Evolutionary conservation across 2,797 vertebrate genomes (phyloP).

Genomic region (Chiloscyllium punctatum): DNA sequence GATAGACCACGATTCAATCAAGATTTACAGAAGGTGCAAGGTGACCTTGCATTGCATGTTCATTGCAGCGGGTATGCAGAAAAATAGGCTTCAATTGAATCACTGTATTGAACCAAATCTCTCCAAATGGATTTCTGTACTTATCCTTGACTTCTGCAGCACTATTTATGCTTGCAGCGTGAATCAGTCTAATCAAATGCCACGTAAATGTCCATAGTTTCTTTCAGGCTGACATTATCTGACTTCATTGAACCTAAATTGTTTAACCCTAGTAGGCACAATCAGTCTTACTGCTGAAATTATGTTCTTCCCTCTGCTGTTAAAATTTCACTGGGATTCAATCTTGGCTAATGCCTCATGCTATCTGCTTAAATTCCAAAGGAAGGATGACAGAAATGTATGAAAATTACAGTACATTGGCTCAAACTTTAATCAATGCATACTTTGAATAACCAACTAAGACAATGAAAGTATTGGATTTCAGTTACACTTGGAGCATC

Average conservation of each 20-base stretch:
- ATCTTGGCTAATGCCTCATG: not conserved
- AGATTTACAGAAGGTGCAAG: not conserved
- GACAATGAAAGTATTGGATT: not conserved
- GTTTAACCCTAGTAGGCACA: not conserved
- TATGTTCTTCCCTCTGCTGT: not conserved
- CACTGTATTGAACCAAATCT: not conserved
- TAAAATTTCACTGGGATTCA: not conserved
- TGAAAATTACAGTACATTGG: not conserved
- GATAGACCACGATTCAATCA: not conserved
- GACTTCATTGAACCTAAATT: not conserved
- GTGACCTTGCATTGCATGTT: not conserved
- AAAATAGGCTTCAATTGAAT: not conserved
- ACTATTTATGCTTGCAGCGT: not conserved
- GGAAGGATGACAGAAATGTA: not conserved
- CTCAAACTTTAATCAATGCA: not conserved
- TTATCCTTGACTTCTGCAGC: not conserved
- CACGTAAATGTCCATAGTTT: not conserved
- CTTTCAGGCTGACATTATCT: not conserved
- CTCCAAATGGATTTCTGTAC: not conserved
- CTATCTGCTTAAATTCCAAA: not conserved
- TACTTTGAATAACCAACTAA: not conserved
- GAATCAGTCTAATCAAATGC: slow-evolving; percentile 11
- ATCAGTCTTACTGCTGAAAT: not conserved
- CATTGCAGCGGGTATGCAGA: not conserved
- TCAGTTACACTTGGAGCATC: not conserved